Percentiles rank a stretch among this genome's conserved stretches.
phyloP scores from a whole-genome alignment of 2,113 vertebrate genomes.

The Oriolus oriolus region DNA sequence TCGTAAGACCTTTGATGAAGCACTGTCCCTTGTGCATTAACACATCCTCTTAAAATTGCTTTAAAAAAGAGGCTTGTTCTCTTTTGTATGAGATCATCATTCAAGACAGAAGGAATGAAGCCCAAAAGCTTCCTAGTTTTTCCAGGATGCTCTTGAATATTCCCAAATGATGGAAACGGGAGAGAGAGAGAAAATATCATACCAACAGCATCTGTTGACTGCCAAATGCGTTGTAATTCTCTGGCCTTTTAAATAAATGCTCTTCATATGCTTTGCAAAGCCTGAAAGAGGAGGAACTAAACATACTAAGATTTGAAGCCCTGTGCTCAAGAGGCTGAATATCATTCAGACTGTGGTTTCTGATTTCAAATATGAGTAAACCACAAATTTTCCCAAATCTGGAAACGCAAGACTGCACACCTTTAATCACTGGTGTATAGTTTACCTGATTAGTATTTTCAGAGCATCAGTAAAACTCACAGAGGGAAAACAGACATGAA shows the following conservation, averaged over 20 bases:
- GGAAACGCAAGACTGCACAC: background rate
- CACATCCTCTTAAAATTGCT: background rate
- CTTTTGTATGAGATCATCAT: background rate
- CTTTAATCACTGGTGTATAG: background rate
- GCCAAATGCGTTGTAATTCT: background rate
- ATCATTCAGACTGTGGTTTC: background rate
- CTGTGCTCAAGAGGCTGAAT: background rate
- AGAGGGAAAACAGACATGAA: slow-evolving; percentile 8
- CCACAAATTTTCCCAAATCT: background rate
- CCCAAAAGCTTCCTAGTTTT: background rate
- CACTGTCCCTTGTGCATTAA: background rate
- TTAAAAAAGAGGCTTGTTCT: background rate
- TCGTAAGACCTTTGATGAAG: background rate
- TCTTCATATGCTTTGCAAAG: background rate
- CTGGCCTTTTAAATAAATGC: slow-evolving; percentile 11
- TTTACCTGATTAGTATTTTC: background rate
- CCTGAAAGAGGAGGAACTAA: background rate
- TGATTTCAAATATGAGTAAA: background rate
- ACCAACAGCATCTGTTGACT: background rate
- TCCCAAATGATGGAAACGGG: background rate
- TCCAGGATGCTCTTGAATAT: background rate
- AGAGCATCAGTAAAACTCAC: background rate
- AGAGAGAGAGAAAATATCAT: background rate
- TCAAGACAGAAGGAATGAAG: background rate
- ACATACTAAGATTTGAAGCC: background rate